phyloP scores from a whole-genome alignment of 2,888 invertebrate genomes.

The Netelia inedita region DNA sequence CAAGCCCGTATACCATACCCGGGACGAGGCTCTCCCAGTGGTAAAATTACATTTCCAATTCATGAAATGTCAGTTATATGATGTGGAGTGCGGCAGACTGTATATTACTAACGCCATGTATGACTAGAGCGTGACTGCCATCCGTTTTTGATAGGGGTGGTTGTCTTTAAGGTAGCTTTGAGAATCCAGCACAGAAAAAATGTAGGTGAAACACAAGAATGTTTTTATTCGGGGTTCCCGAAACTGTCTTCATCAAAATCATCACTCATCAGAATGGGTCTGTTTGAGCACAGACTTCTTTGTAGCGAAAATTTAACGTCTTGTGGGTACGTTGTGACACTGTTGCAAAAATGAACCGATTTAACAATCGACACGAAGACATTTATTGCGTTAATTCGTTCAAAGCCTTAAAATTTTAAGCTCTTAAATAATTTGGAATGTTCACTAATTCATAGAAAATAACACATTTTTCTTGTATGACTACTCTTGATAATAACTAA shows the following conservation, averaged over 20 bases:
- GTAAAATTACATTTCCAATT: constrained; percentile 85
- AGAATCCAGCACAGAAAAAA: neutral
- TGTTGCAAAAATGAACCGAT: no score
- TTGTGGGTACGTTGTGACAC: neutral
- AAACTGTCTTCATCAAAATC: neutral
- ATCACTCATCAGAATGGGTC: neutral
- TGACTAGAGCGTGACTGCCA: constrained; percentile 37
- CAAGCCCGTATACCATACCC: constrained; percentile 52
- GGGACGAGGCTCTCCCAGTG: constrained; percentile 70
- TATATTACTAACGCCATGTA: constrained; percentile 28
- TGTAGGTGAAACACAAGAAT: constrained; percentile 1
- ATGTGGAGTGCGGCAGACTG: constrained; percentile 69
- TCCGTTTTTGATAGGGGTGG: constrained; percentile 18
- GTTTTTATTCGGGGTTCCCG: neutral
- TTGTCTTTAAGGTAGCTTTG: constrained; percentile 1
- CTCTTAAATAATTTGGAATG: no score
- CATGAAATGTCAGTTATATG: constrained; percentile 84
- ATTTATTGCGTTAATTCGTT: no score
- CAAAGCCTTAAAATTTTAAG: no score
- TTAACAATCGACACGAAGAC: no score
- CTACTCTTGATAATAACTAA: no score
- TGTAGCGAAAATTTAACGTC: neutral
- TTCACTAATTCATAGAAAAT: no score
- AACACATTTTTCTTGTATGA: no score
- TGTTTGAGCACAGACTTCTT: neutral